Evolutionary conservation across 2,888 invertebrate genomes (phyloP).

Genomic region (Sarcophaga variegata): DNA sequence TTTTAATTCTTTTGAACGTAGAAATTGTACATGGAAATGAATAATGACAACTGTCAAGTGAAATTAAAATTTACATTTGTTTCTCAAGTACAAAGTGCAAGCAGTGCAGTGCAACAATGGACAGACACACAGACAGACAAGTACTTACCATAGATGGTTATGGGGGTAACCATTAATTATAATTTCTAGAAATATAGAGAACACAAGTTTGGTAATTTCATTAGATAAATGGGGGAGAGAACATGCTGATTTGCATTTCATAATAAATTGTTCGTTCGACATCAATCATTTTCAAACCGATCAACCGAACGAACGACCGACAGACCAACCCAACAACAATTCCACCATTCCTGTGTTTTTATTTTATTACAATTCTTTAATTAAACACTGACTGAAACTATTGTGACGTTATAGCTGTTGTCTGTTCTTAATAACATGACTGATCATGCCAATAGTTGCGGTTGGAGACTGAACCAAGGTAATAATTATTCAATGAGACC

Average conservation of each 20-base stretch:
- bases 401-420: not conserved
- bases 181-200: too few relatives aligned
- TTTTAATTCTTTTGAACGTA: conserved; percentile 27
- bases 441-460: not conserved
- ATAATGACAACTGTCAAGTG: conserved; percentile 67
- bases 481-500: too few relatives aligned
- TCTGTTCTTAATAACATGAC: not conserved
- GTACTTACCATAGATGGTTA: not conserved
- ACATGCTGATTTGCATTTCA: conserved; percentile 56
- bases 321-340: conserved; percentile 26
- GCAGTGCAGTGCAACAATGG: not conserved
- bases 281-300: conserved; percentile 41
- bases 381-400: not conserved
- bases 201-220: too few relatives aligned
- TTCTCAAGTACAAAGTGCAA: conserved; percentile 27
- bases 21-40: conserved; percentile 44
- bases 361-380: too few relatives aligned
- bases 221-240: conserved; percentile 22
- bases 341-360: not conserved
- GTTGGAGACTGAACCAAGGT: not conserved
- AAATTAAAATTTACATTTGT: conserved; percentile 68
- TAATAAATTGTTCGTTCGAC: conserved; percentile 35
- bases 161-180: too few relatives aligned
- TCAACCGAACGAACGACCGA: conserved; percentile 45
- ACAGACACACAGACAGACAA: not conserved